These are phyloP conservation scores for Polydesmus complanatus DNA, from an alignment of 2,888 invertebrate species.

Conservation along the genomic window DNA sequence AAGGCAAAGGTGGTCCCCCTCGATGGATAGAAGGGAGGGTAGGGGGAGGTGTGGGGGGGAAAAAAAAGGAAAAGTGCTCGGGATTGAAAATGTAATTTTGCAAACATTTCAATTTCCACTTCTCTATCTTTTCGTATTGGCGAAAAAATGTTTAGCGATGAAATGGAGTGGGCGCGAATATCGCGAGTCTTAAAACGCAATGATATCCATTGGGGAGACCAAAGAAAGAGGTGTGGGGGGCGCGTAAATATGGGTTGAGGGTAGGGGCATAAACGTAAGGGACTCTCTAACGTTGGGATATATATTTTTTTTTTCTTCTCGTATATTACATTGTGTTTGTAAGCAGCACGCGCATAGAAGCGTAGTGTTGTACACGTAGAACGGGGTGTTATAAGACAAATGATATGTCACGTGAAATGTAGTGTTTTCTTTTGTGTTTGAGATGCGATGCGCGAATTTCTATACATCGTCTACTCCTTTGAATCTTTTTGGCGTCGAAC, in stretches of 20 bases:
- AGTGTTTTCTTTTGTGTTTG: neutral
- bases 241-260: too few species aligned
- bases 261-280: neutral
- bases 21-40: neutral
- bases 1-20: neutral
- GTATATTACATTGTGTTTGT: neutral
- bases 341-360: too few species aligned
- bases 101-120: neutral
- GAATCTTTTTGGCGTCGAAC: neutral
- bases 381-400: neutral
- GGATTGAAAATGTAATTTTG: neutral
- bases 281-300: neutral
- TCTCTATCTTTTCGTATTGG: neutral
- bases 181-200: neutral
- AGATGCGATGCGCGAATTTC: neutral
- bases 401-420: neutral
- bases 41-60: neutral
- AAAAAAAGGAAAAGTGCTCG: neutral
- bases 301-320: too few species aligned
- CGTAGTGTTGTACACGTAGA: neutral
- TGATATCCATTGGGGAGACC: neutral
- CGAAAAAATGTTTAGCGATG: neutral
- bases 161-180: neutral
- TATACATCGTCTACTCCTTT: neutral
- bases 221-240: neutral